These are phyloP conservation scores for Cyanistes caeruleus DNA, from an alignment of 2,113 vertebrate genomes.

Conservation along the genomic window DNA sequence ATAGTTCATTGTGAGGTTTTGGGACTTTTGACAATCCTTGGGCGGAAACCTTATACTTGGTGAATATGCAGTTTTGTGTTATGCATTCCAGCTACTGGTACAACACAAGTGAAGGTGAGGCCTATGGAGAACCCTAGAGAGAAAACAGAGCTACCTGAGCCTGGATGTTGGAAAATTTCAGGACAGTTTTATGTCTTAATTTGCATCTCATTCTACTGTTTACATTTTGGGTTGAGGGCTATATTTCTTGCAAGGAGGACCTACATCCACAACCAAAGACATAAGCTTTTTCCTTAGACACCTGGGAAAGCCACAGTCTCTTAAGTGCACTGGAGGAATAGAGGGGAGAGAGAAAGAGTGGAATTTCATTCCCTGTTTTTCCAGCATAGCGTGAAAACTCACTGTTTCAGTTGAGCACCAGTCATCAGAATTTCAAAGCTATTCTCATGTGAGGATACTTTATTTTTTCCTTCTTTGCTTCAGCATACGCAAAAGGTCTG, in stretches of 20 bases:
- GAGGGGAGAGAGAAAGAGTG: not conserved
- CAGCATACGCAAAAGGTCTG: not conserved
- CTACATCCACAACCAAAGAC: not conserved
- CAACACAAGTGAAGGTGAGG: not conserved
- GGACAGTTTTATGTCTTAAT: rapidly evolving
- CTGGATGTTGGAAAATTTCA: not conserved
- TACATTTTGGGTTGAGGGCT: not conserved
- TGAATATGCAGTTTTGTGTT: not conserved
- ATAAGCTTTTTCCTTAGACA: not conserved
- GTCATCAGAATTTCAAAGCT: not conserved
- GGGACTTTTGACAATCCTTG: not conserved
- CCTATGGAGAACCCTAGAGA: not conserved
- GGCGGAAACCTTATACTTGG: not conserved
- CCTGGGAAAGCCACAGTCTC: not conserved
- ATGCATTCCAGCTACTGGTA: not conserved
- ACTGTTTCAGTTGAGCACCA: not conserved
- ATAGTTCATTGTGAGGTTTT: not conserved
- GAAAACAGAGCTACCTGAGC: not conserved
- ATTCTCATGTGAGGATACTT: not conserved
- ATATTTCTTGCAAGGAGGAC: not conserved
- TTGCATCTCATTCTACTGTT: not conserved
- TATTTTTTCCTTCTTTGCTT: not conserved
- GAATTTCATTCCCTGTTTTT: not conserved
- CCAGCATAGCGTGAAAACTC: not conserved
- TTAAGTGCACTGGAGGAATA: not conserved